Percentiles rank a stretch among this genome's conserved stretches.
phyloP scores from a whole-genome alignment of 1,140 invertebrate genomes.

The Drosophila burlai region DNA sequence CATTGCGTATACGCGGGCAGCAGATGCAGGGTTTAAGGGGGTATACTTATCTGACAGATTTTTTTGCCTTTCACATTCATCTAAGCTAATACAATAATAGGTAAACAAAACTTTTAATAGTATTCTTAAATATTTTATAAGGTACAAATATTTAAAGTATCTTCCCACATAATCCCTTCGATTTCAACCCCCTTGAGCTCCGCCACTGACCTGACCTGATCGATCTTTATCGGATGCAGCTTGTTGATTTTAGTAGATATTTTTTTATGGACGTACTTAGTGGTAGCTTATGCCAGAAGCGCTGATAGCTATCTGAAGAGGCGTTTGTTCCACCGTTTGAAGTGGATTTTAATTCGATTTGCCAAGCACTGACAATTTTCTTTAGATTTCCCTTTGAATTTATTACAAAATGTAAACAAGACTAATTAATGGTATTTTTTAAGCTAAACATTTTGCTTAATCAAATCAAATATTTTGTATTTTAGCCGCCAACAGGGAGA shows the following conservation, averaged over 20 bases:
- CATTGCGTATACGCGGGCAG: conserved; percentile 42
- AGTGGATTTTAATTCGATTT: conserved; percentile 57
- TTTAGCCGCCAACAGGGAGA: conserved; percentile 46
- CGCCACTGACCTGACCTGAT: conserved; percentile 13
- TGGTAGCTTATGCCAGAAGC: conserved; percentile 36
- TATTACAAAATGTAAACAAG: conserved; percentile 45
- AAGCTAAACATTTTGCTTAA: conserved; percentile 13
- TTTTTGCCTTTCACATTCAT: background rate
- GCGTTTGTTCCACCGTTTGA: conserved; percentile 41
- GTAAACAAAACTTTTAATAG: too few species aligned
- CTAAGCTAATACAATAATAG: background rate
- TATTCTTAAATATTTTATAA: background rate
- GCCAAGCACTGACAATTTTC: conserved; percentile 54
- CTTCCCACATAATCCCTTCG: background rate
- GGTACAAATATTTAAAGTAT: background rate
- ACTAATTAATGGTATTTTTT: background rate
- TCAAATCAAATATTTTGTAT: conserved; percentile 25
- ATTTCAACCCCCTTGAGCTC: too few species aligned
- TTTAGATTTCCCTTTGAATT: conserved; percentile 13
- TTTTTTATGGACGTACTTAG: conserved; percentile 53
- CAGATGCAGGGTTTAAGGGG: background rate
- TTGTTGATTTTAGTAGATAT: conserved; percentile 45
- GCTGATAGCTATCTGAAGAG: conserved; percentile 67
- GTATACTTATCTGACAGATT: background rate
- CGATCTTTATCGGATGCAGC: conserved; percentile 43